phyloP scores from a whole-genome alignment of 2,797 vertebrate genomes.

The Harpagifer antarcticus region DNA sequence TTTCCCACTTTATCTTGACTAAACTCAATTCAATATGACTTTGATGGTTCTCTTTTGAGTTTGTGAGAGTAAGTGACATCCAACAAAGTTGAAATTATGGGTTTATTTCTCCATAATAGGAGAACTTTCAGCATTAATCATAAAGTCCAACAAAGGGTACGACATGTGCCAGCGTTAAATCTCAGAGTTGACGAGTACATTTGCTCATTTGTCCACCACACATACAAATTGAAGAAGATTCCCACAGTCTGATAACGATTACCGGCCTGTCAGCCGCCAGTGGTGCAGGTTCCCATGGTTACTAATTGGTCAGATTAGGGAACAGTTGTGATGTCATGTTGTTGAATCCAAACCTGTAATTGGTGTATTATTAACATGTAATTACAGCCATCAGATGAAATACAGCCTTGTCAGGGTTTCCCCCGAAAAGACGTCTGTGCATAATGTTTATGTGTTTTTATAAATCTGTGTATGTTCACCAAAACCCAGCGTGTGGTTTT shows the following conservation, averaged over 20 bases:
- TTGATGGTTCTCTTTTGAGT: neutral
- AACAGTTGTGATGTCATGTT: slow-evolving; percentile 71
- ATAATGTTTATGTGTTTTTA: slow-evolving; percentile 15
- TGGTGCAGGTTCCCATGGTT: slow-evolving; percentile 53
- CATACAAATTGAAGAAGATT: slow-evolving; percentile 36
- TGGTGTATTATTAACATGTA: slow-evolving; percentile 69
- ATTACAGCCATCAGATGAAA: slow-evolving; percentile 58
- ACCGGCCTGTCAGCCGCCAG: slow-evolving; percentile 38
- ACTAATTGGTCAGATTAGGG: slow-evolving; percentile 74
- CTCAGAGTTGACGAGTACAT: slow-evolving; percentile 21
- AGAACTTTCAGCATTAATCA: slow-evolving; percentile 1
- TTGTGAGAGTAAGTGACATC: neutral
- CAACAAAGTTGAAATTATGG: neutral
- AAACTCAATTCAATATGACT: neutral
- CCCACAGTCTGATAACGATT: slow-evolving; percentile 63
- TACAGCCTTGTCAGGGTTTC: slow-evolving; percentile 40
- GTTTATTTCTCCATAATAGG: neutral
- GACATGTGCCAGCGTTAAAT: slow-evolving; percentile 21
- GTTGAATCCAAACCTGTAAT: slow-evolving; percentile 70
- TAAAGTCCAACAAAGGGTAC: neutral
- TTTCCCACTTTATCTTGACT: neutral
- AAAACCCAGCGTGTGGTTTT: slow-evolving; percentile 54
- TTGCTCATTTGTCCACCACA: slow-evolving; percentile 16
- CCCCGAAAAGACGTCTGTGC: slow-evolving; percentile 18
- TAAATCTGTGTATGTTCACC: slow-evolving; percentile 32